Base-by-base conservation (phyloP, 1,140 invertebrate genomes). In the Drosophila sturtevanti region DNA sequence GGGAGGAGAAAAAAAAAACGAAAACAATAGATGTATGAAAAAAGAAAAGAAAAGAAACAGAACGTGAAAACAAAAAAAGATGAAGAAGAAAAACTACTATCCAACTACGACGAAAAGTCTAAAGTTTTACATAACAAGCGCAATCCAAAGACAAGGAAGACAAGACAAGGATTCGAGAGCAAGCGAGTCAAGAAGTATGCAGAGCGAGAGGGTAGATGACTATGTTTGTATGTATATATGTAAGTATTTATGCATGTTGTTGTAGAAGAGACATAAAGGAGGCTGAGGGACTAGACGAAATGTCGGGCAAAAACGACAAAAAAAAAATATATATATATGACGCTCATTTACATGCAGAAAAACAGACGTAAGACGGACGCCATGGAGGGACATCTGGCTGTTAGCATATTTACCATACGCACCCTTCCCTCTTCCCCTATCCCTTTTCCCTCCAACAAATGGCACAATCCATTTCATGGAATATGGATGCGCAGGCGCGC, bases 291-390 rank as follows among this genome's bases (percentile, higher is more conserved):
- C 1, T 4, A 31, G 27, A 31, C 27, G 27, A 31, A 31, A 31
- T 31, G 27, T 31, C 6, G 27, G 27, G 27, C 27, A 31, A 31
- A 31, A 31, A 31, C 27, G 61, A 44, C 10, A 64, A 54, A 54
- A 60, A 63, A 71, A 64, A 60, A 24, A 48, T 55, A 22, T 11
- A 72, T 75, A 82, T 79, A 86, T 86, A 86, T 86, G 81, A 69
- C 62, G 48, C 84, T 86, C 79, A 86, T 86, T 87, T 86, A 60
- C 82, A 86, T 86, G 79, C 79, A 68, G 82, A 48, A 35, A 54
- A 58, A 21, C 37, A 71, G 62, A 65, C 22, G 56, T 67, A 63
- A 60, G 68, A 72, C 72, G 44, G 48, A 55, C 31, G 37, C 64
- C 27, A 74, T 63, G 63, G 65, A 65, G 63, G 63, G 73, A 62